Evolutionary conservation across 2,113 vertebrate genomes (phyloP), one percentile per base, ranked within the genome.

Genomic region (Panurus biarmicus): DNA sequence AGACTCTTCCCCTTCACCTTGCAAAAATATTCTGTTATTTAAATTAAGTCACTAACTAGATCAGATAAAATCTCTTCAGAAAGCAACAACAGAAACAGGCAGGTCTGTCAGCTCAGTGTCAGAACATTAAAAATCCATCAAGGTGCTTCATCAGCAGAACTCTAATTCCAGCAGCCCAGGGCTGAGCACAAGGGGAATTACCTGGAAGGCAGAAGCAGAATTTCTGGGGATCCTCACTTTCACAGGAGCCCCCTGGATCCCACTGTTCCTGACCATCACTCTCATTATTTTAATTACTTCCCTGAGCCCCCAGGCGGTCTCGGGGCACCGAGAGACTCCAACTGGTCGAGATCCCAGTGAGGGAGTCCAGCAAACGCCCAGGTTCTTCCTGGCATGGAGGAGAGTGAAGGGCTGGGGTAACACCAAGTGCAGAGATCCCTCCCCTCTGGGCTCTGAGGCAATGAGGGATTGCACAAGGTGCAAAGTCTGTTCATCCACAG

Each of bases 271-370:
- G 25, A 24, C 11, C 45, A 67, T 10, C 42, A 9, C 45, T 45
- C 48, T 28, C 31, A 7, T 38, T 35, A 17, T 8, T 90, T 47
- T 51, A 33, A 71, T 67, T 29, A 35, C 44, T 11, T 11, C 33
- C 36, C 74, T 19, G 40, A 60, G 58, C 12, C 38, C 45, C 38
- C 26, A 9, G 0, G 5, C 1, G 4, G 9, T 1, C 9, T 2
- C 4, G 3, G 28, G 10, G 10, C 38, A 35, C 42, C 0, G 22
- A 11, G 4, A 28, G 5, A 77, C 10, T 14, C 53, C 11, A 9
- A 5, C 11, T 1, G 2, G 5, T 6, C 2, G 3, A 18, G n/a
- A 28, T 7, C 13, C 8, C 53, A 36, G 36, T 2, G 1, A 60
- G 73, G 21, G 4, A 60, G 36, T 8, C 21, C 7, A 42, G 18